Base-by-base conservation (phyloP, 2,113 vertebrate species). In the Hassar affinis region DNA sequence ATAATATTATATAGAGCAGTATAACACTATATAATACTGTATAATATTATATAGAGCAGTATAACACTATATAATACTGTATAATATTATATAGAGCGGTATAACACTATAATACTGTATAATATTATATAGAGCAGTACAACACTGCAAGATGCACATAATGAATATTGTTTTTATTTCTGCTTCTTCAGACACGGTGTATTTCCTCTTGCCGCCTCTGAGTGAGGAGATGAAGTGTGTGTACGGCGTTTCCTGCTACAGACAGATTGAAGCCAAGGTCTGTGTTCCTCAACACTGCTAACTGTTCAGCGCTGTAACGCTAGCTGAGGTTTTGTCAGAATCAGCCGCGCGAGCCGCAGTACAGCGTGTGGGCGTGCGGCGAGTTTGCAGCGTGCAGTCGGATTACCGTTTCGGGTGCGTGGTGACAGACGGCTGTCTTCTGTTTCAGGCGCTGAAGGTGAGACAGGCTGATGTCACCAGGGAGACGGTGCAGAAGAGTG, bases 251-350 rank as follows among this genome's bases (percentile, higher is more conserved):
- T 99, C 98, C 80, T 99, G 98, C 88, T 99, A 99, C 78, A 95
- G 97, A 42, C 98, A 99, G 87, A 99, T 99, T 88, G 98, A 99
- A 93, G 96, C 98, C 9, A 99, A 99, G 97, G 98, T 99, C 59
- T 57, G 86, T 57, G 54, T 38, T 3, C 17, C 35, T 62, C 17
- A n/a, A n/a, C 6, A 54, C 6, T 20, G 5, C 52, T 6, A 20
- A 54, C 18, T 20, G 52, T 20, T 54, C 1, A 54, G 1, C 6
- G 17, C 17, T 20, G 52, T 57, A 10, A 57, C 8, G 54, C 52
- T 54, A 54, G 52, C 52, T 54, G 52, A 1, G 49, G 49, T 54
- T 54, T 6, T 54, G 52, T 54, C 17, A 54, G 17, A 6, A n/a
- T 57, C n/a, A n/a, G 22, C 22, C n/a, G 56, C n/a, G 11, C 6